Evolutionary conservation across 2,113 vertebrate species (phyloP), one percentile per base, ranked within the genome.

Genomic region (Herpetotheres cachinnans): DNA sequence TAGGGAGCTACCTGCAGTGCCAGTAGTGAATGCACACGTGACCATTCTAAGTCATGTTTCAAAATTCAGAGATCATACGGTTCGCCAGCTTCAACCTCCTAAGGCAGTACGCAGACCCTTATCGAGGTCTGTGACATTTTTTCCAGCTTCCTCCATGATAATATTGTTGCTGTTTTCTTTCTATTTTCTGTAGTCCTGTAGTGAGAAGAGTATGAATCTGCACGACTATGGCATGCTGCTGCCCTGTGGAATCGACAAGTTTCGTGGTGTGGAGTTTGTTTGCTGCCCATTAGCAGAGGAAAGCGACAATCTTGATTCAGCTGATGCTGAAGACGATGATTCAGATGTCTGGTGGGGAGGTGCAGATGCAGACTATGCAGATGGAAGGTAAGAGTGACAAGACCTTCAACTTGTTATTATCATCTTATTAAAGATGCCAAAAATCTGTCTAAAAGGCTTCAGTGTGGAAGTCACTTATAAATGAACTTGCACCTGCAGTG

Each of bases 271-370:
- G 58, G 99, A 99, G 98, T 99, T 99, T 11, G 99, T 99, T 13
- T 99, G 99, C 95, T 99, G 99, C 95, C 99, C 99, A 0, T 89
- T 98, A 93, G 98, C 98, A 0, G 98, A 98, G 2, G 99, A 99
- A 83, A 98, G 97, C 0, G 99, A 99, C 95, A 98, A 97, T 4
- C 93, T 99, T 1, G 99, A 99, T 87, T 99, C 99, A 18, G 97
- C 98, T 3, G 99, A 99, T 22, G 98, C 98, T 10, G 99, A 99
- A 52, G 98, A 99, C 18, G 99, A 99, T 47, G 99, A 99, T 91
- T 99, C 99, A 0, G 99, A 99, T 46, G 99, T 99, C 61, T 99
- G 99, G 99, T 99, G 99, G 99, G 99, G 99, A 4, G 99, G 99
- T 21, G 99, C 99, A 0, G 99, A 99, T 95, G 98, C 99, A 1